These are phyloP conservation scores for Tauraco hartlaubi DNA, from an alignment of 2,797 vertebrate species.

Conservation along the genomic window DNA sequence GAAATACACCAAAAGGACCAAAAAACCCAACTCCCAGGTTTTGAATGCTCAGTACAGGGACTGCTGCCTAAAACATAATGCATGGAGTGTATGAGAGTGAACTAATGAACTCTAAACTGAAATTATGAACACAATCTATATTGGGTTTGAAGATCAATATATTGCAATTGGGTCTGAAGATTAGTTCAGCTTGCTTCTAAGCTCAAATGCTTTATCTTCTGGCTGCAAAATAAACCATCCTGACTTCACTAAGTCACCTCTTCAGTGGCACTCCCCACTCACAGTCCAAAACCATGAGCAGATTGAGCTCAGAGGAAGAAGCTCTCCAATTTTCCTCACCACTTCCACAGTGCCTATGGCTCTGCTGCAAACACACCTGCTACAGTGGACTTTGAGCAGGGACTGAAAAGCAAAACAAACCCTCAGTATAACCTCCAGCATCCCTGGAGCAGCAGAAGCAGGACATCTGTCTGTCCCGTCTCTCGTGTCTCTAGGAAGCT, in stretches of 20 bases:
- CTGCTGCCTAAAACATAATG: neutral
- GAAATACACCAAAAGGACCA: neutral
- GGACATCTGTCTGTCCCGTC: neutral
- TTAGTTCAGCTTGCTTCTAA: neutral
- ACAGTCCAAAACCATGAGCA: neutral
- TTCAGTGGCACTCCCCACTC: neutral
- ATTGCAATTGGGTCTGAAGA: constrained; percentile 4
- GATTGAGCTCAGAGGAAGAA: neutral
- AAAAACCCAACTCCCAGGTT: neutral
- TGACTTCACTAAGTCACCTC: neutral
- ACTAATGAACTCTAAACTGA: constrained; percentile 3
- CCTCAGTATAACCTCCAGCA: neutral
- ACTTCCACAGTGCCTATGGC: neutral
- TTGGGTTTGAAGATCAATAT: neutral
- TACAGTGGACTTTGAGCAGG: neutral
- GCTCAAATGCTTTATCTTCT: neutral
- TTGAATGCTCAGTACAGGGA: neutral
- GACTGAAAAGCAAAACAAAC: neutral
- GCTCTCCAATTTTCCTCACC: neutral
- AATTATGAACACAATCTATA: constrained; percentile 10
- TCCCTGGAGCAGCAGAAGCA: neutral
- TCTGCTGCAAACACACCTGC: neutral
- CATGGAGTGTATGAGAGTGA: neutral
- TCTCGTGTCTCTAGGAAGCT: neutral
- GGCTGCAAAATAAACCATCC: neutral